Percentiles rank a stretch among this genome's conserved stretches.
These are phyloP conservation scores for Hyaena hyaena DNA, from an alignment of 2,113 vertebrate species.

Conservation along the genomic window DNA sequence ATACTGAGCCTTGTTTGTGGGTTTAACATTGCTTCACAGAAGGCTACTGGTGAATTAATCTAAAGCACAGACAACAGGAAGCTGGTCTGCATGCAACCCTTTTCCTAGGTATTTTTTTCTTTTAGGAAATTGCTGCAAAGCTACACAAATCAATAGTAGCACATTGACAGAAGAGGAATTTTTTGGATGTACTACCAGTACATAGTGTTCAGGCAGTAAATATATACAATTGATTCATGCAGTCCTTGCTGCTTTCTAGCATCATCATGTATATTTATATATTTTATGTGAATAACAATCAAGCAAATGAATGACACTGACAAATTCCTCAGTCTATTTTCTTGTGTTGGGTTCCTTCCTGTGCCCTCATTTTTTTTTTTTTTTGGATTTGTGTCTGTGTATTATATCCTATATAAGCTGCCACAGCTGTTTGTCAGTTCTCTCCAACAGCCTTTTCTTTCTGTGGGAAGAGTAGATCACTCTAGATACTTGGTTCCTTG, in stretches of 20 bases:
- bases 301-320: conserved; percentile 60
- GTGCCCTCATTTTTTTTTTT: conserved; percentile 57
- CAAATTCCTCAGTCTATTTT: conserved; percentile 49
- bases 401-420: conserved; percentile 21
- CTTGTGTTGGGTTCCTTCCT: conserved; percentile 63
- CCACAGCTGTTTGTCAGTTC: conserved; percentile 45
- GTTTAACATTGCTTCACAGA: neutral
- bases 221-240: conserved; percentile 78
- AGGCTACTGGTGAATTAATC: neutral
- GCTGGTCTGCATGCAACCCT: neutral
- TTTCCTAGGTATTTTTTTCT: conserved; percentile 17
- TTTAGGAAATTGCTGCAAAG: conserved; percentile 57
- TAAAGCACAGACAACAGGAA: conserved; percentile 42
- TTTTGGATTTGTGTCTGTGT: conserved; percentile 32
- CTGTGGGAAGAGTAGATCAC: neutral
- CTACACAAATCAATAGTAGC: conserved; percentile 68
- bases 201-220: conserved; percentile 62
- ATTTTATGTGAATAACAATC: conserved; percentile 75
- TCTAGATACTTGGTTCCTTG: neutral
- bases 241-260: conserved; percentile 72
- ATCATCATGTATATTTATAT: conserved; percentile 23
- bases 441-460: conserved; percentile 28
- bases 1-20: neutral
- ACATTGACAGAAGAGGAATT: conserved; percentile 66
- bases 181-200: conserved; percentile 57